Base-by-base conservation (phyloP, 2,113 vertebrate species). In the Callorhinus ursinus region DNA sequence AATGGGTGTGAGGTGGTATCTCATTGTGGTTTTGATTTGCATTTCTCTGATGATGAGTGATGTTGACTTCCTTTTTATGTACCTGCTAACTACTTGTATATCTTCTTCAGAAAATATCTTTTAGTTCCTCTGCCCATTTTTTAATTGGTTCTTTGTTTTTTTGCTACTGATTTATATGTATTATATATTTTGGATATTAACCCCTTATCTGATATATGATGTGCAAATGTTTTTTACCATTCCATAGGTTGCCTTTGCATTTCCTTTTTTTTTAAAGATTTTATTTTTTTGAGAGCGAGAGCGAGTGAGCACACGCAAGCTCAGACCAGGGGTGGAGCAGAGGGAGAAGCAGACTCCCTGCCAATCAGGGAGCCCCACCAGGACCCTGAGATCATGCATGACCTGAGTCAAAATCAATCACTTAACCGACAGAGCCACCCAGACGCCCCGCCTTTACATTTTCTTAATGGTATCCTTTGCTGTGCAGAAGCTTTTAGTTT, bases 281-380 rank as follows among this genome's bases (percentile, higher is more conserved):
- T 61, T 61, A 61, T 61, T 28, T 63, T 28, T 59, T 59, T 33
- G 28, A 65, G 63, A 65, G 63, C 33, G 2, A 0, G 14, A 33
- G 63, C 7, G 46, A 5, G 4, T 0, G 13, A 65, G 63, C 13
- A 5, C 0, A 1, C 15, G 13, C 2, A 1, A 65, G 63, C 7
- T 5, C 63, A 65, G 63, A 65, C 13, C 63, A 33, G 63, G 63
- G 33, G 67, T n/a, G 16, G 67, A n/a, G 67, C n/a, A 69, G 67
- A 69, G 67, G 65, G n/a, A 69, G 67, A 69, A 69, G 67, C 33
- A 36, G 16, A 36, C 67, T 69, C 16, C 18, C 33, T 8, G 4
- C 67, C 1, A 2, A 69, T 15, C 67, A 36, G 33, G 33, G 33
- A 69, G 4, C 33, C 67, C 67, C 33, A 69, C 33, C 67, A 36